A percentile compares a stretch with the other conserved stretches of the same genome.
Evolutionary conservation across 2,888 invertebrate genomes (phyloP).

Genomic region (Ariolimax columbianus): DNA sequence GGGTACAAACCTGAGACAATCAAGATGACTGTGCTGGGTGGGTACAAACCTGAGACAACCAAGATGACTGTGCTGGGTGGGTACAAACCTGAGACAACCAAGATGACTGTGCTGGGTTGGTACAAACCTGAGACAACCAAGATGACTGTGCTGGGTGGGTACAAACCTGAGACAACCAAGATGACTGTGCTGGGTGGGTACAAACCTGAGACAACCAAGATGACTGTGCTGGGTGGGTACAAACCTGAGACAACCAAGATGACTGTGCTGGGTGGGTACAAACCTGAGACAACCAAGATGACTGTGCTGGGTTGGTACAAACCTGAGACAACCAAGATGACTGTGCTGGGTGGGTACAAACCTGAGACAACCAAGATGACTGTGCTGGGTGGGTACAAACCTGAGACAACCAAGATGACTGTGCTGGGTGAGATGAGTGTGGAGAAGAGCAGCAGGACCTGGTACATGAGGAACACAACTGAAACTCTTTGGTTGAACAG

Average conservation of each 20-base stretch:
- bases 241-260: slow-evolving; percentile 69
- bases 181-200: slow-evolving; percentile 64
- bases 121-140: slow-evolving; percentile 71
- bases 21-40: slow-evolving; percentile 69
- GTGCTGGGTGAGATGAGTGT: slow-evolving; percentile 71
- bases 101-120: slow-evolving; percentile 69
- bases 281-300: slow-evolving; percentile 69
- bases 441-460: slow-evolving; percentile 69
- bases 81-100: slow-evolving; percentile 71
- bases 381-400: slow-evolving; percentile 62
- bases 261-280: slow-evolving; percentile 69
- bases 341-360: slow-evolving; percentile 66
- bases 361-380: slow-evolving; percentile 69
- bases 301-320: slow-evolving; percentile 72
- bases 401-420: slow-evolving; percentile 67
- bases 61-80: slow-evolving; percentile 69
- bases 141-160: slow-evolving; percentile 66
- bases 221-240: slow-evolving; percentile 64
- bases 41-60: slow-evolving; percentile 65
- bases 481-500: slow-evolving; percentile 70
- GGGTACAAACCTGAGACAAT: slow-evolving; percentile 71
- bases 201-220: slow-evolving; percentile 68
- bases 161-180: slow-evolving; percentile 67
- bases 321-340: slow-evolving; percentile 67
- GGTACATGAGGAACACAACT: slow-evolving; percentile 70